phyloP scores from a whole-genome alignment of 2,113 vertebrate species.

The Takifugu bimaculatus region DNA sequence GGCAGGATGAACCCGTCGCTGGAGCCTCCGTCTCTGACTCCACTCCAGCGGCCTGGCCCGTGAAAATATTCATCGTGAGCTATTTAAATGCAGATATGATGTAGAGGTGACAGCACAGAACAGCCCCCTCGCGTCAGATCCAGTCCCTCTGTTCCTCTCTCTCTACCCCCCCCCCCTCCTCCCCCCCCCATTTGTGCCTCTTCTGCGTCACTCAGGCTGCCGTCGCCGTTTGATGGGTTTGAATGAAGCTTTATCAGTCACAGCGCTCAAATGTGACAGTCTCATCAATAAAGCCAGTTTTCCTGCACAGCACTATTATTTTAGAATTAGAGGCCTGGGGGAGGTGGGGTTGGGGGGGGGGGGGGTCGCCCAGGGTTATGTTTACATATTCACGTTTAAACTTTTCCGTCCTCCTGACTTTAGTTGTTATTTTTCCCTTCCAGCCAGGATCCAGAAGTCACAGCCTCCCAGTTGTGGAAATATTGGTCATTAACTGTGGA shows the following conservation, averaged over 20 bases:
- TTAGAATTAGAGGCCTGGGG: constrained; percentile 13
- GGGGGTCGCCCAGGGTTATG: constrained; percentile 1
- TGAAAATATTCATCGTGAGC: constrained; percentile 16
- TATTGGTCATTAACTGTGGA: neutral
- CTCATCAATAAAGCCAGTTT: constrained; percentile 64
- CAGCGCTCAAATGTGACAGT: constrained; percentile 56
- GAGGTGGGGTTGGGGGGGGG: neutral
- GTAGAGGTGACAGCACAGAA: constrained; percentile 42
- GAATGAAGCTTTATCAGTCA: constrained; percentile 72
- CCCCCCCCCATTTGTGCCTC: constrained; percentile 19
- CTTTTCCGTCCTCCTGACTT: no score
- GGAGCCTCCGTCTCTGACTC: no score
- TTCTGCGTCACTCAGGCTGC: constrained; percentile 48
- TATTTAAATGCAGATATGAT: constrained; percentile 50
- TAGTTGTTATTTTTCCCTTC: no score
- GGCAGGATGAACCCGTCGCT: constrained; percentile 20
- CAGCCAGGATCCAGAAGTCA: no score
- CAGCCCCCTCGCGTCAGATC: constrained; percentile 21
- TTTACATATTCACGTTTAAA: no score
- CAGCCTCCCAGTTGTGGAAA: no score
- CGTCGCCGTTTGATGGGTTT: constrained; percentile 55
- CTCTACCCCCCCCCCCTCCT: neutral
- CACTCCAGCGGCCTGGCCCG: neutral
- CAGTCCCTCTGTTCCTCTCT: neutral
- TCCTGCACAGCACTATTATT: constrained; percentile 47